Conservation (phyloP, 2,113 vertebrate genomes). For the Indicator maculatus region DNA sequence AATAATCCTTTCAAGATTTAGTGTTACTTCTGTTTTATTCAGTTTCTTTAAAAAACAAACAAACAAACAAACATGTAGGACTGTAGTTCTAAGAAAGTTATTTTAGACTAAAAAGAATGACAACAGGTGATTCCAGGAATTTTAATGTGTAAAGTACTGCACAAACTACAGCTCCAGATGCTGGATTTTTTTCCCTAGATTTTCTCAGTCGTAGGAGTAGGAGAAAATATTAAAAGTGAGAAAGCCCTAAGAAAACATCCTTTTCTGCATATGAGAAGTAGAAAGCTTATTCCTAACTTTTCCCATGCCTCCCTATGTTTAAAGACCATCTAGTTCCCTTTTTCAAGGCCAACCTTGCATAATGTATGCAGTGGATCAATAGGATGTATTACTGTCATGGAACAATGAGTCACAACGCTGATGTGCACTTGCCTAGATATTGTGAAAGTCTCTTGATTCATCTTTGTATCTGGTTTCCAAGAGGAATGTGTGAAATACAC, state of each 20-base stretch:
- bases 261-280: background rate
- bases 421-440: background rate
- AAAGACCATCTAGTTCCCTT: background rate
- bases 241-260: background rate
- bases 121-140: background rate
- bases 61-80: background rate
- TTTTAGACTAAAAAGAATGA: background rate
- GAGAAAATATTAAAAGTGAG: background rate
- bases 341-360: background rate
- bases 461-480: background rate
- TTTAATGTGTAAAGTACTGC: background rate
- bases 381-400: background rate
- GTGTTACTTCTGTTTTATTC: background rate
- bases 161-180: constrained; percentile 22
- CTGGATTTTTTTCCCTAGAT: background rate
- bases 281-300: background rate
- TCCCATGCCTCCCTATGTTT: fast-evolving
- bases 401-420: background rate
- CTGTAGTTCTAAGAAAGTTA: background rate
- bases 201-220: background rate
- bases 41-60: background rate
- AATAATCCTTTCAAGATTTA: background rate
- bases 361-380: background rate
- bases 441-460: background rate
- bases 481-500: background rate